phyloP scores from a whole-genome alignment of 2,888 invertebrate species.

The Aspidiotus rigidus region DNA sequence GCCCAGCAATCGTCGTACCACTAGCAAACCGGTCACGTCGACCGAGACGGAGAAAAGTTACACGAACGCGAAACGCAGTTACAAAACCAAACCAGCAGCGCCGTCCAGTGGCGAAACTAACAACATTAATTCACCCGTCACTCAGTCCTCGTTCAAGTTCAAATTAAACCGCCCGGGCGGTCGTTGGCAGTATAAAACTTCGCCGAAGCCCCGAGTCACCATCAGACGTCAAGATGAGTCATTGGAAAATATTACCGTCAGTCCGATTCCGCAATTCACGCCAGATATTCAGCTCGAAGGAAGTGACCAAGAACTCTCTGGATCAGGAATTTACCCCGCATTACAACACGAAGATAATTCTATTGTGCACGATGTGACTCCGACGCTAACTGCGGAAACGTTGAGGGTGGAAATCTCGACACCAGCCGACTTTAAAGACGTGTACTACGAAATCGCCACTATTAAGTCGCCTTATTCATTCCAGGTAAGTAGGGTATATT shows the following conservation, averaged over 20 bases:
- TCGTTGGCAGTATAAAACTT: conserved; percentile 84
- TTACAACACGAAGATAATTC: conserved; percentile 41
- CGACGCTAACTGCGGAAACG: conserved; percentile 61
- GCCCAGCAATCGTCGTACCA: conserved; percentile 35
- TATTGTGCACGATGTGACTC: conserved; percentile 40
- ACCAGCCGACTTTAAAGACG: conserved; percentile 71
- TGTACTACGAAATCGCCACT: conserved; percentile 82
- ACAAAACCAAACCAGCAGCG: conserved; percentile 55
- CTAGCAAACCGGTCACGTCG: conserved; percentile 17
- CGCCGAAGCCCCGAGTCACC: conserved; percentile 73
- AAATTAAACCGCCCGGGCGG: conserved; percentile 74
- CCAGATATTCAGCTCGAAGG: conserved; percentile 41
- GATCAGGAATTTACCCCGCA: conserved; percentile 48
- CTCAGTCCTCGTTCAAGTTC: conserved; percentile 65
- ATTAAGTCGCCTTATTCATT: conserved; percentile 83
- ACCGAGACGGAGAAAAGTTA: conserved; percentile 15
- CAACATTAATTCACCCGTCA: conserved; percentile 40
- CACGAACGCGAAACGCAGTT: conserved; percentile 49
- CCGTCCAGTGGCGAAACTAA: conserved; percentile 37
- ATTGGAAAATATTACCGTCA: conserved; percentile 40
- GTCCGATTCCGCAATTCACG: conserved; percentile 42
- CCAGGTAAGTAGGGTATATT: conserved; percentile 53
- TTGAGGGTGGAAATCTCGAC: conserved; percentile 81
- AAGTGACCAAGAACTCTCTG: conserved; percentile 63
- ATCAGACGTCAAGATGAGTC: conserved; percentile 58